Evolutionary conservation across 1,140 invertebrate genomes (phyloP).

Genomic region (Trichogramma pretiosum): DNA sequence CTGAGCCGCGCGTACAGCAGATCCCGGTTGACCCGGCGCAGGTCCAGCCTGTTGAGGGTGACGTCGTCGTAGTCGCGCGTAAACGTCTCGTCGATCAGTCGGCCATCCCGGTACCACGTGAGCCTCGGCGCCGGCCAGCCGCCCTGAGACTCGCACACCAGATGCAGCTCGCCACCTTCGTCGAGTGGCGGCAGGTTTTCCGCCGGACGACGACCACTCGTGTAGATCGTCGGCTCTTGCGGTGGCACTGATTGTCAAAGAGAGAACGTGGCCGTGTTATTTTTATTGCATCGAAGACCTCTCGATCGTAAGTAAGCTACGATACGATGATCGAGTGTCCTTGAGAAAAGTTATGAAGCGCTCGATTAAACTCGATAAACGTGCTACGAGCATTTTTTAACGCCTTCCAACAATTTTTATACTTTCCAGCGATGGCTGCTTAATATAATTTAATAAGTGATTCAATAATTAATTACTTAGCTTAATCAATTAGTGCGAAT

Average conservation of each 20-base stretch:
- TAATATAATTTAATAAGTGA: no score
- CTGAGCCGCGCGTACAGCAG: conserved; percentile 37
- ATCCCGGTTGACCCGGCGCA: conserved; percentile 33
- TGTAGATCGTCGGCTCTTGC: conserved; percentile 69
- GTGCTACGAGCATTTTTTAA: no score
- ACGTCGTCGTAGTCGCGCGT: conserved; percentile 48
- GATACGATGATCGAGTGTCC: no score
- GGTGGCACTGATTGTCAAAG: conserved; percentile 63
- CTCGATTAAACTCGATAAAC: no score
- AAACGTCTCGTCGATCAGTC: conserved; percentile 61
- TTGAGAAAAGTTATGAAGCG: no score
- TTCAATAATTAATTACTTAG: no score
- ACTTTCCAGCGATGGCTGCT: no score
- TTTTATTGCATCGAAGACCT: neutral
- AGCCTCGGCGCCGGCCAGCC: conserved; percentile 63
- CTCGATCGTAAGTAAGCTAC: no score
- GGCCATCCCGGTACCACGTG: conserved; percentile 76
- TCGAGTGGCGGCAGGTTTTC: conserved; percentile 68
- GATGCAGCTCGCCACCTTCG: conserved; percentile 58
- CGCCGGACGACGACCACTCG: conserved; percentile 58
- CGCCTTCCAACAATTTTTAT: no score
- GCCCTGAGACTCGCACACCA: conserved; percentile 58
- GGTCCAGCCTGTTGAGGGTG: conserved; percentile 36
- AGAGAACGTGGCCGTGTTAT: neutral
- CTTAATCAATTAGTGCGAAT: no score